Evolutionary conservation across 2,888 invertebrate species (phyloP), one percentile per base, ranked within the genome.

Genomic region (Stegana nigrithorax): DNA sequence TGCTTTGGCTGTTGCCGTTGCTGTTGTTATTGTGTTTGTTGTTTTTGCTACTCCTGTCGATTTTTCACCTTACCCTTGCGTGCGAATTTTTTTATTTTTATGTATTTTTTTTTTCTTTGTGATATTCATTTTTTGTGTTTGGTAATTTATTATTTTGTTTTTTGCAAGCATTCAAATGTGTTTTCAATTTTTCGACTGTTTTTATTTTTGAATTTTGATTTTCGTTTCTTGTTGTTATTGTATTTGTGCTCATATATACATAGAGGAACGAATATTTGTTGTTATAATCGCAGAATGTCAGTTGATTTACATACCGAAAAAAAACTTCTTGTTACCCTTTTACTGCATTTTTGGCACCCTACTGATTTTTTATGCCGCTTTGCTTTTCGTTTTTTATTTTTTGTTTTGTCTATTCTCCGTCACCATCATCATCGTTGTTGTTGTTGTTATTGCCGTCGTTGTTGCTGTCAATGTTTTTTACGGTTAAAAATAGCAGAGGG

Each of bases 291-390:
- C 83, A 84, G 79, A 84, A 85, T 84, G 81, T 81, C 81, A 81
- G 83, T 84, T 85, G 85, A 85, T 85, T 85, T 85, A 85, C 85
- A 85, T 85, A 85, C 86, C 85, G 82, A 83, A 83, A 83, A 80
- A 83, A 75, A 78, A 73, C 72, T 14, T 51, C 58, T 44, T 29
- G 75, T 71, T 77, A 71, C 75, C 74, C 75, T 74, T 70, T 68
- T 62, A 58, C 64, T n/a, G n/a, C n/a, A n/a, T n/a, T 65, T 39
- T 63, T 55, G 59, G 64, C 67, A 66, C 66, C 67, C 64, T 62
- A 42, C 42, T 36, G 27, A 42, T 44, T n/a, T n/a, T 4, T 5
- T n/a, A n/a, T n/a, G n/a, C n/a, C n/a, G n/a, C n/a, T n/a, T n/a
- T n/a, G n/a, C n/a, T n/a, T n/a, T n/a, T n/a, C n/a, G n/a, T n/a